These are phyloP conservation scores for Sinosuthora webbiana DNA, from an alignment of 2,113 vertebrate genomes.

Conservation along the genomic window DNA sequence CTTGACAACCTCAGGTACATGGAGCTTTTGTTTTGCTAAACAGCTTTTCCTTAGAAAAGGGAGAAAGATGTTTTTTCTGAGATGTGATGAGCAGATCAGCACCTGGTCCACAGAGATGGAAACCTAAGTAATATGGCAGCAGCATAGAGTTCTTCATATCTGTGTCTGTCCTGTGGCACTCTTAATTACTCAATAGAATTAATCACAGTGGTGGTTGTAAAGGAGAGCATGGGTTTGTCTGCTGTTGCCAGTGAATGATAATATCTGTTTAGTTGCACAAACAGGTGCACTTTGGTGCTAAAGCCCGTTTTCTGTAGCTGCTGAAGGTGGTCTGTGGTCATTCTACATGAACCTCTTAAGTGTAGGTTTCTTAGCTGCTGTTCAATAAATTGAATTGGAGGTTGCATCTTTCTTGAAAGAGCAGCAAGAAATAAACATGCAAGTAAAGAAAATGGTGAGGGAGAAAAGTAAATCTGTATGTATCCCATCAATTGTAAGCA, in stretches of 20 bases:
- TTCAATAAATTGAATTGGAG: not conserved
- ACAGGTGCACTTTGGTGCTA: not conserved
- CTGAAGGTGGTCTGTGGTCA: not conserved
- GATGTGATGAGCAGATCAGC: not conserved
- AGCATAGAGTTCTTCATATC: rapidly evolving
- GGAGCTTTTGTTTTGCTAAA: not conserved
- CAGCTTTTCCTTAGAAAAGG: not conserved
- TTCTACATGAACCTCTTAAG: not conserved
- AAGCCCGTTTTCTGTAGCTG: not conserved
- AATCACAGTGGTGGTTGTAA: not conserved
- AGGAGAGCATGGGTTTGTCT: not conserved
- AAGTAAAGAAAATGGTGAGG: not conserved
- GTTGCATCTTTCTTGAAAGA: not conserved
- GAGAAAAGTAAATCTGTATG: not conserved
- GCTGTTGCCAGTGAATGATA: not conserved
- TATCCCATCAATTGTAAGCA: not conserved
- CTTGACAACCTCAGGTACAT: not conserved
- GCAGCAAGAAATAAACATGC: not conserved
- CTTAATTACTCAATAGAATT: not conserved
- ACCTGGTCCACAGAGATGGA: not conserved
- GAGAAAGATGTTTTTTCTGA: not conserved
- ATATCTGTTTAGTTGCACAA: not conserved
- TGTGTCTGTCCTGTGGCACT: not conserved
- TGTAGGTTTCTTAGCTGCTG: not conserved
- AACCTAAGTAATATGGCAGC: not conserved